Base-by-base conservation (phyloP, 2,113 vertebrate genomes). In the Raphicerus campestris region DNA sequence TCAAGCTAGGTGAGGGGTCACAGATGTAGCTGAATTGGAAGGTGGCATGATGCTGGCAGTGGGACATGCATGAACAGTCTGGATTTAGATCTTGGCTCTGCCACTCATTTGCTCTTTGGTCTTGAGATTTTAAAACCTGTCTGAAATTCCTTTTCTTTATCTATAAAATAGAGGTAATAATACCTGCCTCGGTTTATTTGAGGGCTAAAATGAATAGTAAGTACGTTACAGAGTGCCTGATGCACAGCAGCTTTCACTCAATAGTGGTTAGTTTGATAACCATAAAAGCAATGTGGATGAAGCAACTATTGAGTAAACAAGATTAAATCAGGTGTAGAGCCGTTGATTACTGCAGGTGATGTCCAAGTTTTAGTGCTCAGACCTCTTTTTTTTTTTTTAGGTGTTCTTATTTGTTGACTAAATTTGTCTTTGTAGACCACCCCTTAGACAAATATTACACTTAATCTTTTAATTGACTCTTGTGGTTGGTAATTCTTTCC, bases 141-240 rank as follows among this genome's bases (percentile, higher is more conserved):
- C 45, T 93, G 87, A 80, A 61, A 87, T 89, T 96, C 56, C 30
- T 93, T 93, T 95, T 86, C 66, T 85, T 96, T 87, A 63, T 81
- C 70, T 81, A 1, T 78, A 83, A 93, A 53, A 94, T 78, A 82
- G 66, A 15, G 56, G 63, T 77, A 86, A 32, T 94, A 81, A 94
- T 90, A 66, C 53, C 55, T 73, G 26, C 51, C 55, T 91, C 47
- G 51, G 14, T 91, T 95, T 84, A 66, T 89, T 61, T 70, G 58
- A 96, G 26, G 42, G 53, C 61, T 80, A 53, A 86, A 88, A 28
- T 88, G 32, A 35, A 30, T 56, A 73, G 56, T 89, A 91, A 88
- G 55, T 22, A 55, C 32, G 56, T 80, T 93, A 58, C 28, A 58
- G 53, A 93, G 30, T 82, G 14, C 39, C 56, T 95, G 56, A 28